Evolutionary conservation across 2,113 vertebrate genomes (phyloP).

Genomic region (Orycteropus afer): DNA sequence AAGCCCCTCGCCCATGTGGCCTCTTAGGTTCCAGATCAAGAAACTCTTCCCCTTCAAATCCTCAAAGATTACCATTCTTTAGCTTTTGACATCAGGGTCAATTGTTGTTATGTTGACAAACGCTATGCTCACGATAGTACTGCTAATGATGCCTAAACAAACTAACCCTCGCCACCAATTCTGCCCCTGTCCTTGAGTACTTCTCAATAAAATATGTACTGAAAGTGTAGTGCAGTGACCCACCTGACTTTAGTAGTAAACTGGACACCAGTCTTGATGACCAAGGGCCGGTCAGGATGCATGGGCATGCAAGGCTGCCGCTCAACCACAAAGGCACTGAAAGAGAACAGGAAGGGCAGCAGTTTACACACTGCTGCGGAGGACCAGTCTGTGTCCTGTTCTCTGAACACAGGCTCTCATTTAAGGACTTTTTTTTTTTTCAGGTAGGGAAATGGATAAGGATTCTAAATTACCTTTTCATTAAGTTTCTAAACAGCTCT

Average conservation of each 20-base stretch:
- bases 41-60: background rate
- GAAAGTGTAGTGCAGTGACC: background rate
- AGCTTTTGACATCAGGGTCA: background rate
- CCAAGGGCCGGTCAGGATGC: constrained; percentile 97
- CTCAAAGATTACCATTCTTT: background rate
- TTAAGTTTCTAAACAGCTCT: constrained; percentile 96
- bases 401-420: background rate
- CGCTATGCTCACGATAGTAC: background rate
- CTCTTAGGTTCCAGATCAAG: background rate
- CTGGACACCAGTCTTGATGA: constrained; percentile 99
- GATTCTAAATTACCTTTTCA: constrained; percentile 92
- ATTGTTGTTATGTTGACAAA: background rate
- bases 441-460: background rate
- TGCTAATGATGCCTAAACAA: background rate
- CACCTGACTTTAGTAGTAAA: constrained; percentile 99
- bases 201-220: background rate
- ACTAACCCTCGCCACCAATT: background rate
- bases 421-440: background rate
- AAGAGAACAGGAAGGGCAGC: background rate
- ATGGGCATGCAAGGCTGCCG: constrained; percentile 99
- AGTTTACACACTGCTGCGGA: rapidly evolving
- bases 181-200: rapidly evolving
- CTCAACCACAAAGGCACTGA: constrained; percentile 97
- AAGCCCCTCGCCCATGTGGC: background rate
- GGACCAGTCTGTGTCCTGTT: rapidly evolving